These are phyloP conservation scores for Scylla paramamosain DNA, from an alignment of 1,140 invertebrate genomes.

Conservation along the genomic window DNA sequence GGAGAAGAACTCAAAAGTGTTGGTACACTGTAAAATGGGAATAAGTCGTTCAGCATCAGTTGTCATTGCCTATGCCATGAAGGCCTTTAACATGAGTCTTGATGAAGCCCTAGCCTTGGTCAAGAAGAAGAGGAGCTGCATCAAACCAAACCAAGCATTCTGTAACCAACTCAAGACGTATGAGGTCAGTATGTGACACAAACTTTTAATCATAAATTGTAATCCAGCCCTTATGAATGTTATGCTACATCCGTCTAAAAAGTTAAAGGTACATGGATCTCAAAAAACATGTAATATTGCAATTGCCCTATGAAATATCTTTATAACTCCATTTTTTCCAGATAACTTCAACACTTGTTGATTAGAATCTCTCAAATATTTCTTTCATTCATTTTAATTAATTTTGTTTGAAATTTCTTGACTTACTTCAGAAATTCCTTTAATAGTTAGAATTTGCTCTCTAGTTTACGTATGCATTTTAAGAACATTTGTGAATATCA, in stretches of 20 bases:
- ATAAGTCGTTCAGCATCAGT: conserved; percentile 98
- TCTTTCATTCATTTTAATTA: conserved; percentile 41
- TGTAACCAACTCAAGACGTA: conserved; percentile 96
- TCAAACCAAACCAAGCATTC: conserved; percentile 98
- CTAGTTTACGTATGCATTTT: too few species aligned
- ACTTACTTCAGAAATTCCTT: too few species aligned
- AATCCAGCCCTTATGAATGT: too few species aligned
- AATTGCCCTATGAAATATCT: too few species aligned
- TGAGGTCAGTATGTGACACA: conserved; percentile 82
- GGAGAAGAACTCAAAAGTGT: conserved; percentile 92
- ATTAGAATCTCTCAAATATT: too few species aligned
- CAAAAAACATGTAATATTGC: too few species aligned
- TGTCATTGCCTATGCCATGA: conserved; percentile 99
- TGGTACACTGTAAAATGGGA: conserved; percentile 99
- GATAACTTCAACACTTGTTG: too few species aligned
- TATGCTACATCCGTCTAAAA: background rate
- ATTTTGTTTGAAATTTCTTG: background rate
- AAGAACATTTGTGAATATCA: too few species aligned
- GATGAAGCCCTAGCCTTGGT: conserved; percentile 93
- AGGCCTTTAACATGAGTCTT: conserved; percentile 96
- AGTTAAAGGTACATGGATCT: too few species aligned
- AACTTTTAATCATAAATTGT: too few species aligned
- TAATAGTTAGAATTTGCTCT: too few species aligned
- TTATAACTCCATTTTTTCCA: too few species aligned
- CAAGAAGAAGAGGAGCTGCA: conserved; percentile 93